Evolutionary conservation across 2,797 vertebrate species (phyloP).

Genomic region (Xyrichtys novacula): DNA sequence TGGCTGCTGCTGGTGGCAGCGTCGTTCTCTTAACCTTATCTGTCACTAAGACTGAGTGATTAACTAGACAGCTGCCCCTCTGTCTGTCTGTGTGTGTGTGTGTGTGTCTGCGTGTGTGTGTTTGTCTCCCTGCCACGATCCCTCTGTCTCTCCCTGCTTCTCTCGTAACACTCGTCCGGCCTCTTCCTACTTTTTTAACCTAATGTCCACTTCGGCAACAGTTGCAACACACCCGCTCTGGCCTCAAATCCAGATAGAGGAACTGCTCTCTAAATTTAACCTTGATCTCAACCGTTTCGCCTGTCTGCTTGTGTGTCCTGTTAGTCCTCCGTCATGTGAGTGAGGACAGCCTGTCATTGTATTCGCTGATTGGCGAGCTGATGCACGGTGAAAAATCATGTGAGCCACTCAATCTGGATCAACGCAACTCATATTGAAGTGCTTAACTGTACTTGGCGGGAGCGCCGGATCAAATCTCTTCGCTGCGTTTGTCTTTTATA

Average conservation of each 20-base stretch:
- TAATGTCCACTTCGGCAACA: constrained; percentile 46
- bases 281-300: constrained; percentile 72
- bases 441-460: constrained; percentile 65
- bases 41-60: constrained; percentile 89
- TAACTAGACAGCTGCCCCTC: constrained; percentile 89
- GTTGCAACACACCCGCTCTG: constrained; percentile 86
- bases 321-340: constrained; percentile 79
- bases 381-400: constrained; percentile 74
- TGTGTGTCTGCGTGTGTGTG: constrained; percentile 33
- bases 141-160: constrained; percentile 25
- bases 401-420: constrained; percentile 71
- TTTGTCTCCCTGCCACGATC: constrained; percentile 20
- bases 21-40: constrained; percentile 90
- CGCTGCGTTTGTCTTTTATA: constrained; percentile 37
- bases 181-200: constrained; percentile 29
- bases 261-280: constrained; percentile 81
- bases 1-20: constrained; percentile 65
- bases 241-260: constrained; percentile 78
- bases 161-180: constrained; percentile 23
- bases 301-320: constrained; percentile 43
- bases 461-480: constrained; percentile 17
- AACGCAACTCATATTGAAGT: constrained; percentile 58
- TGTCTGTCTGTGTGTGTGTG: constrained; percentile 52
- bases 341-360: constrained; percentile 80
- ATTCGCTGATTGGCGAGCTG: constrained; percentile 76